phyloP scores from a whole-genome alignment of 2,888 invertebrate species.

The Stratiomys singularior region DNA sequence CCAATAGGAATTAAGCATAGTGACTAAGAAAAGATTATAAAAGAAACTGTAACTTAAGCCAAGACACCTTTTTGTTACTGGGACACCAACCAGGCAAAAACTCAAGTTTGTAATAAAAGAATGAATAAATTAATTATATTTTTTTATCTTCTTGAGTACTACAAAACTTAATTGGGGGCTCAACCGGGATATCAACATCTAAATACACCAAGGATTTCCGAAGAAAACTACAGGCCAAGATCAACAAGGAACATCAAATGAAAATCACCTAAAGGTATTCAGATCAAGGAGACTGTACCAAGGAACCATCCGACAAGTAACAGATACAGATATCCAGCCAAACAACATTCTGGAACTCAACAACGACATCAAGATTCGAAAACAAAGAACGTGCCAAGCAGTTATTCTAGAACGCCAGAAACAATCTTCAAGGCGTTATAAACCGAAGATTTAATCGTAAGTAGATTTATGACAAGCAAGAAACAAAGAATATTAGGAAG shows the following conservation, averaged over 20 bases:
- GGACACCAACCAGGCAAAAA: too few species aligned
- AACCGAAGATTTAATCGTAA: not conserved
- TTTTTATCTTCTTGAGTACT: too few species aligned
- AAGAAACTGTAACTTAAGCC: too few species aligned
- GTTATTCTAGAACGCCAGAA: too few species aligned
- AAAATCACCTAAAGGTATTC: not conserved
- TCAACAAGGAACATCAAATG: not conserved
- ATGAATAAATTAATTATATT: too few species aligned
- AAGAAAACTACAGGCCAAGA: not conserved
- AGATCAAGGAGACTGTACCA: not conserved
- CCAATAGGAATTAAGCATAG: too few species aligned
- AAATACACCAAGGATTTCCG: not conserved
- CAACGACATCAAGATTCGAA: not conserved
- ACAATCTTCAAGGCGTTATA: not conserved
- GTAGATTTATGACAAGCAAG: not conserved
- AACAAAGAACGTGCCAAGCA: not conserved
- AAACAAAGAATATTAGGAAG: not conserved
- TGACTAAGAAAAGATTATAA: too few species aligned
- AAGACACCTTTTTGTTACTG: too few species aligned
- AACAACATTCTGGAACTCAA: too few species aligned
- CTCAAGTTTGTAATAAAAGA: too few species aligned
- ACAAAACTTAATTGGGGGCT: conserved; percentile 10
- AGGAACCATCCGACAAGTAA: not conserved
- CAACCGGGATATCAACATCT: conserved; percentile 1
- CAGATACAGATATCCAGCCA: not conserved